phyloP scores from a whole-genome alignment of 2,797 vertebrate genomes.

The Lycodopsis pacificus region DNA sequence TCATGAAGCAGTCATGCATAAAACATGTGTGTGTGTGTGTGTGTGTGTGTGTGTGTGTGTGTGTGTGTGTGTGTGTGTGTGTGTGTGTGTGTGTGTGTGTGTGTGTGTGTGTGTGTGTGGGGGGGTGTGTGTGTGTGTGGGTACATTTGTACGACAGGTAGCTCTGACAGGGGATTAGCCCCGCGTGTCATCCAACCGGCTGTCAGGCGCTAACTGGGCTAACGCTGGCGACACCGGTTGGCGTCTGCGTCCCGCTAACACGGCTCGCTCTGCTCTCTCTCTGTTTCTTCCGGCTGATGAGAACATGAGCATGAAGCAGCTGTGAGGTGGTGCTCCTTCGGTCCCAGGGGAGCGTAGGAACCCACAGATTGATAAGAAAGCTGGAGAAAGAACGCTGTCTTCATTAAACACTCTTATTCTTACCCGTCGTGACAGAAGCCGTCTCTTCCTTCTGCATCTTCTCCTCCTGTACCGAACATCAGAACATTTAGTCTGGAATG shows the following conservation, averaged over 20 bases:
- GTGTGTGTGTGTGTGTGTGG: not conserved
- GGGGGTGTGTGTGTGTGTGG: not conserved
- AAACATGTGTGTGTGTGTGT: constrained; percentile 55
- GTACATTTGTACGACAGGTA: constrained; percentile 62
- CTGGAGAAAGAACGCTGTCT: not conserved
- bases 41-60: no score
- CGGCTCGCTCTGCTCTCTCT: not conserved
- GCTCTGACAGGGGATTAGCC: constrained; percentile 72
- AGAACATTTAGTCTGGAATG: not conserved
- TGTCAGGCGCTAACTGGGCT: constrained; percentile 56
- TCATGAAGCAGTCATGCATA: constrained; percentile 76
- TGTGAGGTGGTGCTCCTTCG: constrained; percentile 27
- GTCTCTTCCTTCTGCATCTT: not conserved
- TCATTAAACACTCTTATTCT: not conserved
- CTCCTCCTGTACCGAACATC: not conserved
- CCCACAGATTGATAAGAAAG: constrained; percentile 27
- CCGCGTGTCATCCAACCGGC: constrained; percentile 53
- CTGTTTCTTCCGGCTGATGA: constrained; percentile 28
- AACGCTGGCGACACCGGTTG: constrained; percentile 50
- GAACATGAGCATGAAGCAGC: constrained; percentile 26
- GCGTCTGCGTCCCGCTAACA: constrained; percentile 5
- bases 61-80: no score
- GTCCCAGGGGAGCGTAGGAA: constrained; percentile 34
- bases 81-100: constrained; percentile 8
- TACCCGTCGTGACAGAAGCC: not conserved